Evolutionary conservation across 2,888 invertebrate genomes (phyloP).

Genomic region (Synergus gifuensis): DNA sequence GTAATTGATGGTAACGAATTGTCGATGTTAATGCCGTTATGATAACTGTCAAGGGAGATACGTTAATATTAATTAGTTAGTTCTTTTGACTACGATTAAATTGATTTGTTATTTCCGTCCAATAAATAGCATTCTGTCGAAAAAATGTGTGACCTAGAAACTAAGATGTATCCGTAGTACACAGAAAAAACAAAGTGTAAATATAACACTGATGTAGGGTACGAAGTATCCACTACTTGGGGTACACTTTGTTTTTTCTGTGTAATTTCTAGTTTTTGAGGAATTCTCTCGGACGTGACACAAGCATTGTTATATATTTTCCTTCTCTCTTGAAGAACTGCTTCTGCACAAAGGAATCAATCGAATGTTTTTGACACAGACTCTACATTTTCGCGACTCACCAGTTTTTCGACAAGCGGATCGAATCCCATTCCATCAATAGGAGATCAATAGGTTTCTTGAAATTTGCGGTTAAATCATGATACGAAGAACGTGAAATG

Average conservation of each 20-base stretch:
- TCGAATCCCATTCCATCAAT: constrained; percentile 19
- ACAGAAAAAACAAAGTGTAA: too few relatives aligned
- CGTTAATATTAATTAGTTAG: constrained; percentile 19
- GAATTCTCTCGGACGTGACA: background rate
- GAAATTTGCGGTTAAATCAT: constrained; percentile 18
- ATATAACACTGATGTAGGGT: too few relatives aligned
- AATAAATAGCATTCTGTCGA: background rate
- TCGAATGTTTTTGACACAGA: constrained; percentile 30
- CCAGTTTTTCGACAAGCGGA: constrained; percentile 22
- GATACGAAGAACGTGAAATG: constrained; percentile 31
- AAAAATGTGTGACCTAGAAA: background rate
- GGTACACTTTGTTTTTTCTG: too few relatives aligned
- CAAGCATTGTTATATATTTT: background rate
- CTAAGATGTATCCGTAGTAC: background rate
- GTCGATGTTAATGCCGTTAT: constrained; percentile 38
- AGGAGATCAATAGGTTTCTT: constrained; percentile 24
- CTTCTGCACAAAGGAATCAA: constrained; percentile 9
- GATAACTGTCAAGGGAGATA: constrained; percentile 17
- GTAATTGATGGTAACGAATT: constrained; percentile 38
- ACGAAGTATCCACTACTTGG: too few relatives aligned
- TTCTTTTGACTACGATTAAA: constrained; percentile 5
- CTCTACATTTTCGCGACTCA: background rate
- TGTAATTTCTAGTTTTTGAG: too few relatives aligned
- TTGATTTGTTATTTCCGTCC: background rate
- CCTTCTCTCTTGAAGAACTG: background rate